Percentiles rank a stretch among this genome's conserved stretches.
Conservation (phyloP, 2,888 invertebrate genomes). For the Lycophotia porphyrea region DNA sequence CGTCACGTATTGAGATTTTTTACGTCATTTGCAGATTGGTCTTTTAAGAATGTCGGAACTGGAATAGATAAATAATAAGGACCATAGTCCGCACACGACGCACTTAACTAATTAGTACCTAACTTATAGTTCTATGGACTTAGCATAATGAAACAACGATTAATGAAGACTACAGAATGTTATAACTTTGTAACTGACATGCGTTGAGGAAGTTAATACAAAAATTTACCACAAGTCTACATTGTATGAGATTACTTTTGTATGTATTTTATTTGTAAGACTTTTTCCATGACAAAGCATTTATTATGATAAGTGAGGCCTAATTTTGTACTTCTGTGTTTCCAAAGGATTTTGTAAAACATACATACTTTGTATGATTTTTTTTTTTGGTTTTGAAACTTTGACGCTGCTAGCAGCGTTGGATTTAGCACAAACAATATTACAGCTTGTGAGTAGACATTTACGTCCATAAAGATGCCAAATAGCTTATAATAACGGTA, state of each 20-base stretch:
- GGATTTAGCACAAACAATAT: conserved; percentile 79
- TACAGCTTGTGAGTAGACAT: conserved; percentile 80
- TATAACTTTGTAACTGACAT: conserved; percentile 66
- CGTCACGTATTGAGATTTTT: conserved; percentile 66
- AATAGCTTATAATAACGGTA: conserved; percentile 86
- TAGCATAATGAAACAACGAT: conserved; percentile 86
- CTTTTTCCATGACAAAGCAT: conserved; percentile 87
- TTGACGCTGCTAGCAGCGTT: conserved; percentile 66
- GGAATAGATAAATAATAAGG: conserved; percentile 85
- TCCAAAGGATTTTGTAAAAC: conserved; percentile 72
- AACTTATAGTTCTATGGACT: conserved; percentile 74
- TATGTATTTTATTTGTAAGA: conserved; percentile 82
- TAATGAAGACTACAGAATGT: conserved; percentile 81
- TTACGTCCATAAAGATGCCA: conserved; percentile 89
- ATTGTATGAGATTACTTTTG: conserved; percentile 76
- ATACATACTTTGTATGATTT: conserved; percentile 69
- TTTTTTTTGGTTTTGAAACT: conserved; percentile 67
- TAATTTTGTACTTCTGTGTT: conserved; percentile 83
- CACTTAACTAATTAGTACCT: conserved; percentile 72
- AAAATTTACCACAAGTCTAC: conserved; percentile 66
- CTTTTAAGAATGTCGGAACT: conserved; percentile 89
- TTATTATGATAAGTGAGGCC: conserved; percentile 87
- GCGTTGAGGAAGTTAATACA: conserved; percentile 66
- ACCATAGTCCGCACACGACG: conserved; percentile 72
- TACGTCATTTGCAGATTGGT: conserved; percentile 88